Percentiles rank a stretch among this genome's conserved stretches.
phyloP scores from a whole-genome alignment of 2,113 vertebrate species.

The Nyctereutes procyonoides region DNA sequence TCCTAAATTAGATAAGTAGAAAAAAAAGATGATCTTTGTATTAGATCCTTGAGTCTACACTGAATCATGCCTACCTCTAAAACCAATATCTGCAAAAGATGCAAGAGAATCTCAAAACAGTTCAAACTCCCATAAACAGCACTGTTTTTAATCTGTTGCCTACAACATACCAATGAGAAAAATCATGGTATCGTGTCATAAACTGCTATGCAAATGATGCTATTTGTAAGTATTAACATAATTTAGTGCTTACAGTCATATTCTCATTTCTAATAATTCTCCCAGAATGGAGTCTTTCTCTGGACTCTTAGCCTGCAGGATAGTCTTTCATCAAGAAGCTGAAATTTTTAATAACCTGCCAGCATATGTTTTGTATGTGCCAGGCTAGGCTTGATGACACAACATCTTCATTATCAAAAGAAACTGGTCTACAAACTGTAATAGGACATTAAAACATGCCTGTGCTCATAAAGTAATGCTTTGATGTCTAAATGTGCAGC shows the following conservation, averaged over 20 bases:
- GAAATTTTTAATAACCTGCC: constrained; percentile 92
- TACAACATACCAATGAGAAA: constrained; percentile 83
- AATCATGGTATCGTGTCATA: constrained; percentile 84
- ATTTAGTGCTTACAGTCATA: constrained; percentile 92
- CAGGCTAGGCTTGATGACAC: constrained; percentile 85
- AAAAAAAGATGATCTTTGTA: constrained; percentile 31
- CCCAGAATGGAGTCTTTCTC: constrained; percentile 88
- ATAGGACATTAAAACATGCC: constrained; percentile 88
- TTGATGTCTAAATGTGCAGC: constrained; percentile 84
- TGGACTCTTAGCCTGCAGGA: constrained; percentile 91
- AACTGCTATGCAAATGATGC: constrained; percentile 92
- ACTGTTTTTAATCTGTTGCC: constrained; percentile 87
- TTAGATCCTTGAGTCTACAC: constrained; percentile 36
- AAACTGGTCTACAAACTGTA: constrained; percentile 86
- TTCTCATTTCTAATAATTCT: constrained; percentile 91
- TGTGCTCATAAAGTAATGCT: constrained; percentile 87
- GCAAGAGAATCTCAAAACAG: constrained; percentile 67
- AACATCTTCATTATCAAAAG: constrained; percentile 90
- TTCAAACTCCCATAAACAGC: constrained; percentile 72
- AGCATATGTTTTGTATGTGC: constrained; percentile 86
- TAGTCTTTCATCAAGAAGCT: constrained; percentile 92
- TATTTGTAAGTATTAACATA: constrained; percentile 93
- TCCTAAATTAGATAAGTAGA: constrained; percentile 9
- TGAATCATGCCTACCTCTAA: constrained; percentile 40
- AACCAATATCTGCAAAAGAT: constrained; percentile 64